Evolutionary conservation across 2,113 vertebrate genomes (phyloP).

Genomic region (Onychostoma macrolepis): DNA sequence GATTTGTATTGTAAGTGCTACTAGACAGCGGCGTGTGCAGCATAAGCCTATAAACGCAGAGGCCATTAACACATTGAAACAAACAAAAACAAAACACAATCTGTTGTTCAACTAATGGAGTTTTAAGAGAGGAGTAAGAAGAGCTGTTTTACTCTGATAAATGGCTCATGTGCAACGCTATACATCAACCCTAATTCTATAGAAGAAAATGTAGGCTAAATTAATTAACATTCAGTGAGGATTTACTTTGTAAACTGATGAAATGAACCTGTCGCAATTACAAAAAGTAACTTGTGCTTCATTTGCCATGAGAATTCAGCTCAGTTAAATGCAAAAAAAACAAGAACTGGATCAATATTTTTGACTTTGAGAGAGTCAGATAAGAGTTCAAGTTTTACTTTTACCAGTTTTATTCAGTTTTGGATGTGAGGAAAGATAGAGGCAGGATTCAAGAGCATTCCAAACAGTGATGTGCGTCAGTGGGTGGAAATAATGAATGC

Average conservation of each 20-base stretch:
- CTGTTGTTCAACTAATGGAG: constrained; percentile 42
- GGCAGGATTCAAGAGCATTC: constrained; percentile 38
- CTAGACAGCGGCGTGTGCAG: neutral
- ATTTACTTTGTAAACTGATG: neutral
- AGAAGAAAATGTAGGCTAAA: neutral
- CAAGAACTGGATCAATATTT: constrained; percentile 9
- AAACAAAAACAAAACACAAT: constrained; percentile 32
- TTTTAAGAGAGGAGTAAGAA: neutral
- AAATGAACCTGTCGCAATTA: neutral
- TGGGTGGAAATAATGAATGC: constrained; percentile 49
- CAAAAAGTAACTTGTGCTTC: neutral
- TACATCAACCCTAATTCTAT: constrained; percentile 28
- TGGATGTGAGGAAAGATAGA: constrained; percentile 15
- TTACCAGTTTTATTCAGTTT: constrained; percentile 3
- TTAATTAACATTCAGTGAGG: neutral
- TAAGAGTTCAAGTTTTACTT: constrained; percentile 24
- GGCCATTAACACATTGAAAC: constrained; percentile 4
- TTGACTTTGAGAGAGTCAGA: neutral
- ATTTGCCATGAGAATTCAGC: neutral
- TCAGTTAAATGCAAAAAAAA: neutral
- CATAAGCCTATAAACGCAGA: constrained; percentile 17
- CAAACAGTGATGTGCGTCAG: constrained; percentile 33
- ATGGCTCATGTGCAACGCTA: constrained; percentile 5
- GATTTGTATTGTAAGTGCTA: constrained; percentile 18
- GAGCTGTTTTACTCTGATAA: constrained; percentile 3